phyloP scores from a whole-genome alignment of 2,797 vertebrate genomes.

The Malurus splendens region DNA sequence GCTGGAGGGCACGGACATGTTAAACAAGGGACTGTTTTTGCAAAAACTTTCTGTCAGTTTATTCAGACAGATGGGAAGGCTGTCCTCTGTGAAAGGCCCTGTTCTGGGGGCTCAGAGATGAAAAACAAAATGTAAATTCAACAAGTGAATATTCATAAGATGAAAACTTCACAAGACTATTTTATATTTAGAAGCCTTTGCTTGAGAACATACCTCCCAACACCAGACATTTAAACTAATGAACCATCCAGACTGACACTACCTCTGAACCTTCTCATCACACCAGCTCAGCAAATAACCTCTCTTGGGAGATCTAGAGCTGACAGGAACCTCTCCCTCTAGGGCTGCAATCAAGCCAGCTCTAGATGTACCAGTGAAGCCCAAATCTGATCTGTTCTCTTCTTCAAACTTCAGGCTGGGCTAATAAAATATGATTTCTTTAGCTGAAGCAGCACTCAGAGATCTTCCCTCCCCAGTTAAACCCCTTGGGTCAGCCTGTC shows the following conservation, averaged over 20 bases:
- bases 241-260: constrained; percentile 3
- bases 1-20: not conserved
- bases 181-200: constrained; percentile 54
- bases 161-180: constrained; percentile 40
- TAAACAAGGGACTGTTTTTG: not conserved
- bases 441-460: not conserved
- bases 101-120: constrained; percentile 26
- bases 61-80: constrained; percentile 40
- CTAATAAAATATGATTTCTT: not conserved
- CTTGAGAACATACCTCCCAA: constrained; percentile 17
- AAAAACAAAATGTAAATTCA: constrained; percentile 69
- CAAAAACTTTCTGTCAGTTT: not conserved
- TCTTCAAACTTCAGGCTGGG: not conserved
- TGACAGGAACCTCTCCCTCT: not conserved
- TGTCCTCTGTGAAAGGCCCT: not conserved
- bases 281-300: not conserved
- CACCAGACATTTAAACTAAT: constrained; percentile 29
- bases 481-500: not conserved
- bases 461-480: not conserved
- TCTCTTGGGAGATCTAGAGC: not conserved
- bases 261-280: constrained; percentile 3
- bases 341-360: not conserved
- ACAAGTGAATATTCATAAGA: constrained; percentile 65
- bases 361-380: not conserved
- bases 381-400: not conserved